Percentiles rank a stretch among this genome's conserved stretches.
Conservation (phyloP, 2,888 invertebrate species). For the Eupsilia transversa region DNA sequence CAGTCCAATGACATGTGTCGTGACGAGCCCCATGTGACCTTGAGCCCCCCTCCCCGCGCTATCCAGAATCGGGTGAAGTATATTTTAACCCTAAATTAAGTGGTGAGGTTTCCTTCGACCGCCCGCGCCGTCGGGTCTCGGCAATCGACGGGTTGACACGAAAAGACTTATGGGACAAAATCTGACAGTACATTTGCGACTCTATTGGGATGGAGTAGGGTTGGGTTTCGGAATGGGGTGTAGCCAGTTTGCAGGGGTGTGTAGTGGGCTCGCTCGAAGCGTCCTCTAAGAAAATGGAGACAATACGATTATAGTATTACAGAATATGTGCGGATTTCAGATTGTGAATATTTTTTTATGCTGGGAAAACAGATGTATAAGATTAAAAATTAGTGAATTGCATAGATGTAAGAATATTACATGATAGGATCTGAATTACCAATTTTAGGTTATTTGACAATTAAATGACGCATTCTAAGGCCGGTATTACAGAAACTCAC, state of each 20-base stretch:
- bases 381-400: neutral
- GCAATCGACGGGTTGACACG: conserved; percentile 1
- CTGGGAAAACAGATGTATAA: neutral
- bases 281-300: conserved; percentile 89
- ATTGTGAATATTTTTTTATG: conserved; percentile 43
- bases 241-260: conserved; percentile 76
- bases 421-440: neutral
- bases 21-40: conserved; percentile 78
- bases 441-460: neutral
- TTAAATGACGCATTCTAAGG: neutral
- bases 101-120: conserved; percentile 78
- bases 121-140: conserved; percentile 86
- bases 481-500: no score
- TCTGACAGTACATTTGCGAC: conserved; percentile 27
- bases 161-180: conserved; percentile 65
- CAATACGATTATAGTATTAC: conserved; percentile 84
- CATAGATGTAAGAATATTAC: neutral
- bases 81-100: conserved; percentile 87
- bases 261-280: conserved; percentile 83
- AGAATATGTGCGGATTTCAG: conserved; percentile 75
- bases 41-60: conserved; percentile 69
- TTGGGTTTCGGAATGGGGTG: conserved; percentile 33
- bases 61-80: conserved; percentile 77
- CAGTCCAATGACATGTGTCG: conserved; percentile 63
- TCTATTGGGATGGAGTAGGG: conserved; percentile 46